Base-by-base conservation (phyloP, 2,797 vertebrate genomes). In the Alfaro cultratus region DNA sequence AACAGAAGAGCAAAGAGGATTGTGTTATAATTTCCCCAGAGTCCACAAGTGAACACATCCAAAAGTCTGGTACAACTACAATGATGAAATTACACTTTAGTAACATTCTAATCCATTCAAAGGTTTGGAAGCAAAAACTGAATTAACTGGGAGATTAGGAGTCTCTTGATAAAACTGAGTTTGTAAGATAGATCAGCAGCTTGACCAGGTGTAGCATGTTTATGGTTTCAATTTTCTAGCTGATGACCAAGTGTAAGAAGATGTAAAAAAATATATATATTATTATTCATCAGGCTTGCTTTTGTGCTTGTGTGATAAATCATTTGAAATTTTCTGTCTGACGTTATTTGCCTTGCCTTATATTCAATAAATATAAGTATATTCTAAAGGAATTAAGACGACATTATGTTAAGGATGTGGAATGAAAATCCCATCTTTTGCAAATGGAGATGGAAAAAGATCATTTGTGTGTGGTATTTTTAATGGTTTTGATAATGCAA, bases 81-180 rank as follows among this genome's bases (percentile, higher is more conserved):
- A 1, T 15, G 73, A 76, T 34, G 39, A 13, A 55, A 62, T 78
- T 43, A 88, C 23, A 79, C 49, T 84, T 84, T 84, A 81, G 83
- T 86, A 15, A 41, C 21, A 31, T 11, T 80, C 55, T 86, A 87
- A 90, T 87, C 90, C 43, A 5, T 85, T 89, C 86, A 91, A 91
- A 89, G 85, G 85, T 80, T 85, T 45, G 31, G 34, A 83, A 75
- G 75, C 70, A 76, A 57, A 75, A 15, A 47, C 34, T 76, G 43
- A 79, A 73, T 76, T 11, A 12, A 43, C 31, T n/a, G 16, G 36
- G 80, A 60, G 21, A 46, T 49, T 49, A 26, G 26, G 16, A 21
- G 75, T 31, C 80, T 68, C 74, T 68, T 9, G 18, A 49, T 77
- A 1, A 41, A 68, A 43, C 71, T 62, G 21, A 77, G 68, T 76